Evolutionary conservation across 2,797 vertebrate genomes (phyloP), one percentile per base, ranked within the genome.

Genomic region (Sus cebifrons): DNA sequence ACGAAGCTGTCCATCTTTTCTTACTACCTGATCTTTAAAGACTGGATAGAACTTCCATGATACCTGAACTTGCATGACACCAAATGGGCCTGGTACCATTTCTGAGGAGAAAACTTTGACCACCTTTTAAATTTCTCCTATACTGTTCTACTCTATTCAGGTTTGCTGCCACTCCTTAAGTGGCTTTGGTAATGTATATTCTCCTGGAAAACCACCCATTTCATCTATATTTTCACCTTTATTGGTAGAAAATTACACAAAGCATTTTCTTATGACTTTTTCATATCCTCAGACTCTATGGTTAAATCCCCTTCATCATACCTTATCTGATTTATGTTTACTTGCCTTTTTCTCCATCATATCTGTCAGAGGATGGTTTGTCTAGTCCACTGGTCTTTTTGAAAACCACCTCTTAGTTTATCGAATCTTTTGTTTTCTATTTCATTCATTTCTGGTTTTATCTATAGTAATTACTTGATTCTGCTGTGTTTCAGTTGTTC

Each of bases 201-300:
- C 93, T 94, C 81, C 93, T 94, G 64, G 62, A 93, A 96, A 96
- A 93, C 21, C 9, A 89, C 8, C 18, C 36, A 78, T 62, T 65
- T 96, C 54, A 95, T 77, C 73, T 91, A 93, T 40, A 94, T 89
- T 95, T 95, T 95, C 36, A 85, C n/a, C 56, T 75, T 93, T 95
- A 94, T 84, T 93, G 75, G 18, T 64, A 91, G 87, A 96, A 96
- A 92, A 77, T 52, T 49, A 81, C 18, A 64, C 10, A 77, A 93
- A 86, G 36, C 65, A 95, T 89, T 94, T 93, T 89, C 64, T 91
- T 85, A 62, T 77, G 74, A 79, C 18, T 86, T 89, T 25, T 62
- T 70, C 18, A 29, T 87, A 44, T 92, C 18, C 21, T 96, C n/a
- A 87, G 64, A 91, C 84, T 87, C 62, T 95, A n/a, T 86, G 23